Evolutionary conservation across 2,888 invertebrate genomes (phyloP).

Genomic region (Panzeria rudis): DNA sequence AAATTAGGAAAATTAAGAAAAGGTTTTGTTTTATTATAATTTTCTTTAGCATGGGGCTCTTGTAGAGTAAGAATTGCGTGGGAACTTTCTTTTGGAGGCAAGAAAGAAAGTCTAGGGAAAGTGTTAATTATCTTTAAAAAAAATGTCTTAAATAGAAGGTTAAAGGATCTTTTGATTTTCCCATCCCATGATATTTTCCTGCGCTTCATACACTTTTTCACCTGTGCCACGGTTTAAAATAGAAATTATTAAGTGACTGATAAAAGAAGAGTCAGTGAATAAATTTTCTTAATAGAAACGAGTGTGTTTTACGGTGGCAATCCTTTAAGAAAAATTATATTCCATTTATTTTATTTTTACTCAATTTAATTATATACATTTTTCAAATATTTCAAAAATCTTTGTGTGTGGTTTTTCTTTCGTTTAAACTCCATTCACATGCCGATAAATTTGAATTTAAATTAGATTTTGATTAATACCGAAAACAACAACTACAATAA

Average conservation of each 20-base stretch:
- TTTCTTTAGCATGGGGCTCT: conserved; percentile 75
- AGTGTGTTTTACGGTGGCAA: neutral
- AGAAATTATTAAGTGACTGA: conserved; percentile 48
- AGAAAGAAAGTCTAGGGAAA: conserved; percentile 60
- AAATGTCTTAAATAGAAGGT: conserved; percentile 4
- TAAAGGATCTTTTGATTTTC: conserved; percentile 59
- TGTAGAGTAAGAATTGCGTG: conserved; percentile 75
- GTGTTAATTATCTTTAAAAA: conserved; percentile 78
- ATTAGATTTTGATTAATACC: conserved; percentile 72
- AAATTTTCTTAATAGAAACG: neutral
- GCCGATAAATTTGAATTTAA: conserved; percentile 78
- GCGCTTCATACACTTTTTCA: conserved; percentile 75
- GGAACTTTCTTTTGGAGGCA: conserved; percentile 73
- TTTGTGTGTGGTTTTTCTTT: conserved; percentile 76
- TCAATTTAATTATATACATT: conserved; percentile 2
- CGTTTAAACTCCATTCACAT: conserved; percentile 75
- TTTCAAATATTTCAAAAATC: conserved; percentile 29
- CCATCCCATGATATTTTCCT: conserved; percentile 72
- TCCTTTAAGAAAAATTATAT: conserved; percentile 29
- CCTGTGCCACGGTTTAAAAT: conserved; percentile 74
- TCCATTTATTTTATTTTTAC: neutral
- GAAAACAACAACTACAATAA: conserved; percentile 17
- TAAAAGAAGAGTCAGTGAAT: neutral
- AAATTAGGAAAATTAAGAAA: conserved; percentile 33
- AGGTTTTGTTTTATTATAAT: conserved; percentile 69